Base-by-base conservation (phyloP, 2,113 vertebrate genomes). In the Pomatorhinus ruficollis region DNA sequence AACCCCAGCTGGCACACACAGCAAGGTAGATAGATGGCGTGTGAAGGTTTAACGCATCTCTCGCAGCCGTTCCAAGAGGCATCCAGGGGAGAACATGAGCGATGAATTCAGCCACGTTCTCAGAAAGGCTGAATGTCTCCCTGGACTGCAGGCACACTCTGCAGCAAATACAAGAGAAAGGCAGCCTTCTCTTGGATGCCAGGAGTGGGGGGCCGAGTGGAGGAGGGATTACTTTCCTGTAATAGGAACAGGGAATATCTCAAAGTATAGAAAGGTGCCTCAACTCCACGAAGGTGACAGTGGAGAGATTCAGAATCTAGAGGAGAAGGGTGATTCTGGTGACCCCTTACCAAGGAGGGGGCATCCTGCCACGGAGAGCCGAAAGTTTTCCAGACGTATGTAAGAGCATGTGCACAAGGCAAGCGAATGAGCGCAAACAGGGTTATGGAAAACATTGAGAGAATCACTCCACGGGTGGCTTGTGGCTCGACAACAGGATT, bases 401-500 rank as follows among this genome's bases (percentile, higher is more conserved):
- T 98, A 98, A 98, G 97, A 98, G 98, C 97, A 97, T 97, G 97
- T 98, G 98, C 97, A 98, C 98, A 97, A 98, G 97, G 97, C 98
- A 98, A 98, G 98, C 98, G 90, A 98, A 98, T 98, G 98, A 98
- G 97, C 98, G 97, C 98, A 98, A 97, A 98, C 97, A 97, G 97
- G 97, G 93, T 97, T 98, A 98, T 97, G 97, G 98, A 98, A 98
- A 98, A 98, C 97, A 96, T 76, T 97, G 97, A 98, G 94, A 98
- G 97, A 97, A 97, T 97, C 97, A 97, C 98, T 98, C 97, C 97
- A 97, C 83, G 40, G 97, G 97, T 93, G 97, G 97, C 96, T 97
- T 97, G 96, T 97, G 98, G 97, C 97, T 98, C 97, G 71, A 98
- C 97, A 97, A 97, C 91, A 98, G 97, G 97, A 98, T 75, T 97